phyloP scores from a whole-genome alignment of 2,797 vertebrate genomes.

The Cyclopterus lumpus region DNA sequence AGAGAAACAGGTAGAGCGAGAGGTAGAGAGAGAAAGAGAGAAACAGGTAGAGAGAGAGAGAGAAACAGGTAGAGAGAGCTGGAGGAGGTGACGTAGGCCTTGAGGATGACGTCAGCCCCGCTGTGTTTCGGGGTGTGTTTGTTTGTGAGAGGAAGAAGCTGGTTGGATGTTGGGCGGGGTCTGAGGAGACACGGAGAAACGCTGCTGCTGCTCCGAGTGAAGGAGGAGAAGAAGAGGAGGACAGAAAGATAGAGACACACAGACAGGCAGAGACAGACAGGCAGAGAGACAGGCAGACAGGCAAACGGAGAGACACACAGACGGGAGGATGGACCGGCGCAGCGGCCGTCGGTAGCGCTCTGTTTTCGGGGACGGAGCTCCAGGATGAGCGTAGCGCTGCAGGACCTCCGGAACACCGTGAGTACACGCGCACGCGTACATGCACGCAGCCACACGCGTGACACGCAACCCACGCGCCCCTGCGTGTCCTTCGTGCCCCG shows the following conservation, averaged over 20 bases:
- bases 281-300: slow-evolving; percentile 5
- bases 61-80: background rate
- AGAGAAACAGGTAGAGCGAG: background rate
- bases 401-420: slow-evolving; percentile 92
- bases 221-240: background rate
- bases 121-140: slow-evolving; percentile 68
- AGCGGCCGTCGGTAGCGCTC: slow-evolving; percentile 75
- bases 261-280: slow-evolving; percentile 6
- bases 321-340: slow-evolving; percentile 68
- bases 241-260: background rate
- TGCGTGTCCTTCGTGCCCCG: background rate
- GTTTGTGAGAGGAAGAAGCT: slow-evolving; percentile 71
- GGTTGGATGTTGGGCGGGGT: slow-evolving; percentile 73
- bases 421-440: slow-evolving; percentile 67
- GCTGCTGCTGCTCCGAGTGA: background rate
- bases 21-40: background rate
- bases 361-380: slow-evolving; percentile 65
- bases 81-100: slow-evolving; percentile 55
- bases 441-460: background rate
- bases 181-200: slow-evolving; percentile 35
- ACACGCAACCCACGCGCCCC: slow-evolving; percentile 8
- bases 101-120: slow-evolving; percentile 59
- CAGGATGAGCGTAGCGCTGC: slow-evolving; percentile 96
- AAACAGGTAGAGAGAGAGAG: background rate
- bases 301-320: background rate